Conservation (phyloP, 2,888 invertebrate genomes). For the Drosophila differens region DNA sequence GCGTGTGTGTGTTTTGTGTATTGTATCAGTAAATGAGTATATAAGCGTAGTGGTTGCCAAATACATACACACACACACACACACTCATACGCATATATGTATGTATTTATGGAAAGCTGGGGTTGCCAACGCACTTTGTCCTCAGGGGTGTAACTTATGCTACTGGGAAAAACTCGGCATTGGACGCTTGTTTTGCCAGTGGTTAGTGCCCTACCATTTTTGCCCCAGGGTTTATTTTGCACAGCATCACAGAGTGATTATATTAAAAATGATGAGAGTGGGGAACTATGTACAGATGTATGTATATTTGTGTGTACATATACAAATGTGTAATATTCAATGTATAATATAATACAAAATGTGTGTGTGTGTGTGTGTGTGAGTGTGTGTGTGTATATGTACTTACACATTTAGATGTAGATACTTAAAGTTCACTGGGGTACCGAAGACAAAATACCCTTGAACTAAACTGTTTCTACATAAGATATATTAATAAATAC, state of each 20-base stretch:
- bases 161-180: slow-evolving; percentile 84
- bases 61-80: slow-evolving; percentile 14
- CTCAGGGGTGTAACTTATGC: slow-evolving; percentile 83
- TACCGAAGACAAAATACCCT: background rate
- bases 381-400: slow-evolving; percentile 8
- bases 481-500: background rate
- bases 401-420: slow-evolving; percentile 10
- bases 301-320: slow-evolving; percentile 3
- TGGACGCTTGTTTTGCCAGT: slow-evolving; percentile 71
- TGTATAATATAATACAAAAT: background rate
- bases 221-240: slow-evolving; percentile 63
- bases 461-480: background rate
- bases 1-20: slow-evolving; percentile 18
- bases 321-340: background rate
- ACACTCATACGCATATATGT: background rate
- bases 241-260: slow-evolving; percentile 56
- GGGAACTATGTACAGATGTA: slow-evolving; percentile 12
- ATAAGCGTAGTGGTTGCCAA: slow-evolving; percentile 56
- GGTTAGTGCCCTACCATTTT: slow-evolving; percentile 65
- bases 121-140: slow-evolving; percentile 72
- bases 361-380: background rate
- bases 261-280: slow-evolving; percentile 42
- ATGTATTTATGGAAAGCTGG: slow-evolving; percentile 56
- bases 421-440: background rate
- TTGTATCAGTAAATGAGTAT: slow-evolving; percentile 33